Base-by-base conservation (phyloP, 2,113 vertebrate genomes). In the Bubalus kerabau region DNA sequence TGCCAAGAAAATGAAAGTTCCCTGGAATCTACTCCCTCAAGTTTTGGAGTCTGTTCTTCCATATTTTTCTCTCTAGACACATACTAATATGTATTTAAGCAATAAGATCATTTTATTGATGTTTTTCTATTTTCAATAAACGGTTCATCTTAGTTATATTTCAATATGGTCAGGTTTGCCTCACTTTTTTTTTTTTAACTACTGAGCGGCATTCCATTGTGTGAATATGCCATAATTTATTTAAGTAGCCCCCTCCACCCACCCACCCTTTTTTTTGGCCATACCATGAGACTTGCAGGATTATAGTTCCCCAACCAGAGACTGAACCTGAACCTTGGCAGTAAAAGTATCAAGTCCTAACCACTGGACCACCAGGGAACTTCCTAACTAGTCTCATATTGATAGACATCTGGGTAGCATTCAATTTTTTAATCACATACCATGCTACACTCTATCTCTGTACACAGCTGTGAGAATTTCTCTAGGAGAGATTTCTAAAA, bases 381-480 rank as follows among this genome's bases (percentile, higher is more conserved):
- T 81, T 50, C 48, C 30, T 87, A 87, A 83, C 13, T 43, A 67
- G 46, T 62, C n/a, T 28, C 12, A 43, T 87, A 52, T 13, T 60
- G 85, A 60, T 74, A 54, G 46, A 30, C 16, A 23, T 83, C 82
- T 76, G 82, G 28, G 28, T 78, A 91, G n/a, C 36, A 60, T 59
- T 84, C 62, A 36, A 10, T 87, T 78, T 95, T 93, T 95, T 32
- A 30, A 30, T 81, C 67, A 54, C 23, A 86, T 60, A 36, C 54
- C 40, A 36, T 43, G 46, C 21, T 54, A 62, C 21, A 83, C 28
- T 91, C 48, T 95, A 16, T 93, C 17, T 64, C 48, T 82, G 16
- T 11, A 88, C 82, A 93, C 43, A 97, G 54, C 60, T 54, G 23
- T 76, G 26, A 94, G 67, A 71, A 82, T 93, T 84, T 88, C 96